A percentile compares a stretch with the other conserved stretches of the same genome.
phyloP scores from a whole-genome alignment of 2,113 vertebrate species.

The Triplophysa tibetana region DNA sequence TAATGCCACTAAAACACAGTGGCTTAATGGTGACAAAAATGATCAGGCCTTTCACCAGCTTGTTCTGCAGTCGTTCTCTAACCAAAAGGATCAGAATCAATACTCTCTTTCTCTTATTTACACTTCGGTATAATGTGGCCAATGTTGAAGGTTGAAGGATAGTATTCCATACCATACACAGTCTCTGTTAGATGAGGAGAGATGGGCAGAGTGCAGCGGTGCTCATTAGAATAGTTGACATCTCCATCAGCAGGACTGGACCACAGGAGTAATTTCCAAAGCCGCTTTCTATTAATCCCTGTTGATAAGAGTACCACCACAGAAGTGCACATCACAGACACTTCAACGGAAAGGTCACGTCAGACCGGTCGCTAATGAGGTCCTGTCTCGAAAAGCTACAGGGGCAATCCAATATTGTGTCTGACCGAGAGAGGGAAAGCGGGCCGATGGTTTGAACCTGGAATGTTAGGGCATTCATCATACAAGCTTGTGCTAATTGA shows the following conservation, averaged over 20 bases:
- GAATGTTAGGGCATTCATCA: slow-evolving; percentile 43
- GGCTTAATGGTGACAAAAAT: slow-evolving; percentile 58
- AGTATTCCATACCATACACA: background rate
- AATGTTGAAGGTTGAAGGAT: slow-evolving; percentile 15
- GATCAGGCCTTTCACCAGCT: slow-evolving; percentile 69
- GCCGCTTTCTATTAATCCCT: slow-evolving; percentile 62
- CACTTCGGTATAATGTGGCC: slow-evolving; percentile 35
- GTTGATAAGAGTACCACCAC: slow-evolving; percentile 57
- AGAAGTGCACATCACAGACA: slow-evolving; percentile 52
- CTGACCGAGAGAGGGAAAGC: slow-evolving; percentile 30
- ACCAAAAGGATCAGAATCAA: slow-evolving; percentile 66
- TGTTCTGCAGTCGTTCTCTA: slow-evolving; percentile 58
- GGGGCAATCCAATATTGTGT: slow-evolving; percentile 70
- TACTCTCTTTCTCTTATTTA: slow-evolving; percentile 58
- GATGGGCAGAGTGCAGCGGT: slow-evolving; percentile 37
- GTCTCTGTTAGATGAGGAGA: background rate
- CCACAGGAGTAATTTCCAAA: slow-evolving; percentile 57
- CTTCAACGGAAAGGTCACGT: slow-evolving; percentile 58
- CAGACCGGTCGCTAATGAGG: slow-evolving; percentile 64
- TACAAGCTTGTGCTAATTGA: slow-evolving; percentile 61
- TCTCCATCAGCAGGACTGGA: slow-evolving; percentile 50
- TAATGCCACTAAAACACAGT: slow-evolving; percentile 68
- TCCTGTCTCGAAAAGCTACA: slow-evolving; percentile 61
- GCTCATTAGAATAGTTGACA: slow-evolving; percentile 62
- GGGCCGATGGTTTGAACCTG: slow-evolving; percentile 10